These are phyloP conservation scores for Lutjanus argentimaculatus DNA, from an alignment of 2,797 vertebrate species.

Conservation along the genomic window DNA sequence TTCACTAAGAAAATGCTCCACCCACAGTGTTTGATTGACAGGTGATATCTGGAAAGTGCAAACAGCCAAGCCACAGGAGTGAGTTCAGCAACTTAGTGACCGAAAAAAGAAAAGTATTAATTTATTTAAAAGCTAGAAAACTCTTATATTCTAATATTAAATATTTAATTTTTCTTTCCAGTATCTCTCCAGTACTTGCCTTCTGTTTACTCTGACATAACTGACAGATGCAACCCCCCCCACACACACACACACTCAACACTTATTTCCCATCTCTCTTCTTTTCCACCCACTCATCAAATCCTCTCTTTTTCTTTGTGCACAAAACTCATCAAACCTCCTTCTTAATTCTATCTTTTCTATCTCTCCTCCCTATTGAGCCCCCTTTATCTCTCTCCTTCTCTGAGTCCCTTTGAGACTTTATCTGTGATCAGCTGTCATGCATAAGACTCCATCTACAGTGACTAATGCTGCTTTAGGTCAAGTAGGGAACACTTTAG, in stretches of 20 bases:
- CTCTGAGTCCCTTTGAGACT: constrained; percentile 24
- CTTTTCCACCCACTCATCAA: constrained; percentile 44
- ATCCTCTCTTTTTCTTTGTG: constrained; percentile 16
- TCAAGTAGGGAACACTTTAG: not conserved
- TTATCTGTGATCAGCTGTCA: constrained; percentile 40
- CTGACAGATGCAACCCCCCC: constrained; percentile 47
- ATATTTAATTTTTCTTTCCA: not conserved
- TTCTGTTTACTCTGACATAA: constrained; percentile 41
- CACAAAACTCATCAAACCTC: constrained; percentile 24
- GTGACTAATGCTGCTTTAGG: constrained; percentile 5
- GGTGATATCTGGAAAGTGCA: not conserved
- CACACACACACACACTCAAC: constrained; percentile 1
- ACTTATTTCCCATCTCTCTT: constrained; percentile 51
- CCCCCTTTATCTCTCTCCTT: constrained; percentile 30
- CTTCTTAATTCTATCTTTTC: constrained; percentile 19
- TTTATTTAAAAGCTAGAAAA: not conserved
- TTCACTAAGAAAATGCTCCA: not conserved
- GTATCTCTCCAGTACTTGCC: constrained; percentile 4
- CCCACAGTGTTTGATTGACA: constrained; percentile 3
- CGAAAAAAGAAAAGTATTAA: not conserved
- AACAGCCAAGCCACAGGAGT: not conserved
- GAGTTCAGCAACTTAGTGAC: not conserved
- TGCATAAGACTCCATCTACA: constrained; percentile 15
- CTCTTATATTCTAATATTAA: not conserved
- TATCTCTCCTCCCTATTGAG: not conserved